A percentile compares a stretch with the other conserved stretches of the same genome.
phyloP scores from a whole-genome alignment of 2,888 invertebrate genomes.

The Hydriomena furcata region DNA sequence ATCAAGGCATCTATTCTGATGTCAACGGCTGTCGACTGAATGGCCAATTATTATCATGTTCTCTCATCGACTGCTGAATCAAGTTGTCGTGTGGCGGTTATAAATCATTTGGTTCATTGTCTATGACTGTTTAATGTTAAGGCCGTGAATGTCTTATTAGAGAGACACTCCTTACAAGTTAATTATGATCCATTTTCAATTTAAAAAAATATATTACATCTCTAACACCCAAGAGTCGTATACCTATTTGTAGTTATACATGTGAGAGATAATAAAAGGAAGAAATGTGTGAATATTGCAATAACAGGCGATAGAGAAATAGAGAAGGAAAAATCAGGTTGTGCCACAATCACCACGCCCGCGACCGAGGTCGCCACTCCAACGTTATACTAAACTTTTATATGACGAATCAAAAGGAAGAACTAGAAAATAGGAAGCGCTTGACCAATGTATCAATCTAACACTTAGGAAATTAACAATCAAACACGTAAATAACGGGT shows the following conservation, averaged over 20 bases:
- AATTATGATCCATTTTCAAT: not conserved
- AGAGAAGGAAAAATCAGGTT: too few species aligned
- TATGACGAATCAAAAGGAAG: too few species aligned
- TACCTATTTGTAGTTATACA: too few species aligned
- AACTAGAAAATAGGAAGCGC: slow-evolving; percentile 8
- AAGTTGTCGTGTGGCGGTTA: slow-evolving; percentile 33
- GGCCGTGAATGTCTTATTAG: slow-evolving; percentile 26
- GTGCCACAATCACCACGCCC: too few species aligned
- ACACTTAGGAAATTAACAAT: slow-evolving; percentile 7
- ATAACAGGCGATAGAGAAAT: too few species aligned
- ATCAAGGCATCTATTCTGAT: slow-evolving; percentile 27
- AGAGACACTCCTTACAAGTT: not conserved
- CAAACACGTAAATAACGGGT: slow-evolving; percentile 19
- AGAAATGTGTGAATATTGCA: too few species aligned
- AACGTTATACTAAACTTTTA: too few species aligned
- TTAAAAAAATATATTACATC: too few species aligned
- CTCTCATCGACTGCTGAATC: slow-evolving; percentile 19
- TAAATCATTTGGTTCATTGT: slow-evolving; percentile 41
- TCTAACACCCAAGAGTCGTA: too few species aligned
- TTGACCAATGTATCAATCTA: slow-evolving; percentile 5
- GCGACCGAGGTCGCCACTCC: too few species aligned
- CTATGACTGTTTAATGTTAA: slow-evolving; percentile 29
- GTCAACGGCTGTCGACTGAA: slow-evolving; percentile 25
- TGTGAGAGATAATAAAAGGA: too few species aligned
- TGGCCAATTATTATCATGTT: slow-evolving; percentile 26